Percentiles rank a stretch among this genome's conserved stretches.
Conservation (phyloP, 2,888 invertebrate species). For the Aphodius granarius region DNA sequence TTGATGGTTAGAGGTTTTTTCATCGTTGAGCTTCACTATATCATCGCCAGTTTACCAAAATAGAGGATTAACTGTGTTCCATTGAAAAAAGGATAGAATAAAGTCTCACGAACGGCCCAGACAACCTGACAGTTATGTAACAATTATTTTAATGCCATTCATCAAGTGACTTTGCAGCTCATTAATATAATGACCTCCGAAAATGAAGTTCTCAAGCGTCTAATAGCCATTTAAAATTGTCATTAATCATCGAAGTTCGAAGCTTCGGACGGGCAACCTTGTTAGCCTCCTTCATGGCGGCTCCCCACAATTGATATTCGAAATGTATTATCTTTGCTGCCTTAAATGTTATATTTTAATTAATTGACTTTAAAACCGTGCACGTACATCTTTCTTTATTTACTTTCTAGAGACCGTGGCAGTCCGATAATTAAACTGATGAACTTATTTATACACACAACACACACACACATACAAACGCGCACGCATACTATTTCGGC, state of each 20-base stretch:
- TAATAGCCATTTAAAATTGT: constrained; percentile 15
- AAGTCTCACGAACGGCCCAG: not conserved
- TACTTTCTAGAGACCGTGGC: not conserved
- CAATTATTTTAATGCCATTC: constrained; percentile 10
- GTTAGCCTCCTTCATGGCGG: constrained; percentile 9
- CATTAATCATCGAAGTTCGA: constrained; percentile 7
- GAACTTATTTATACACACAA: not conserved
- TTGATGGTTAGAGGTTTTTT: too few relatives aligned
- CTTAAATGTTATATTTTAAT: constrained; percentile 12
- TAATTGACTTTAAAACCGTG: constrained; percentile 4
- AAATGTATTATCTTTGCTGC: constrained; percentile 9
- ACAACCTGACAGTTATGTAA: not conserved
- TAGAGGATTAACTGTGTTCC: not conserved
- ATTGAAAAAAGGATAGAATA: not conserved
- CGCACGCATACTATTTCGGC: not conserved
- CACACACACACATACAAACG: too few relatives aligned
- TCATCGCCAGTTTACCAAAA: too few relatives aligned
- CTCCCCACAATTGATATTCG: constrained; percentile 5
- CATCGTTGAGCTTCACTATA: too few relatives aligned
- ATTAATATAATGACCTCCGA: constrained; percentile 11
- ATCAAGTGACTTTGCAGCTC: constrained; percentile 11
- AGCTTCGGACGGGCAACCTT: constrained; percentile 5
- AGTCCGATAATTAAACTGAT: not conserved
- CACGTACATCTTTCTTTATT: not conserved
- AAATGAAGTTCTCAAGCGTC: constrained; percentile 15